Base-by-base conservation (phyloP, 2,113 vertebrate genomes). In the Dicerorhinus sumatrensis region DNA sequence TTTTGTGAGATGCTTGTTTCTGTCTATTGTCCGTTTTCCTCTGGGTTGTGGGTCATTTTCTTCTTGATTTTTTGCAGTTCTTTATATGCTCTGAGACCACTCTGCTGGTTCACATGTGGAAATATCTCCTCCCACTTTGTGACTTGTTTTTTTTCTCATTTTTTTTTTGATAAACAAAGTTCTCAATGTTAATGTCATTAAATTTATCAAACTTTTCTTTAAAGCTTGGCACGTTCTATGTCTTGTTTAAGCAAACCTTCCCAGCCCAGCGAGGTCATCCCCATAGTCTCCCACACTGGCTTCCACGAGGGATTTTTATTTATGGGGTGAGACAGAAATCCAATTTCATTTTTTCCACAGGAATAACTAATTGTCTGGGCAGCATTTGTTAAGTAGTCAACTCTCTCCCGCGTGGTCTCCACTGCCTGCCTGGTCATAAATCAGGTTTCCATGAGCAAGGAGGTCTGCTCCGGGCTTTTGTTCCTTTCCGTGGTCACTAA, bases 321-420 rank as follows among this genome's bases (percentile, higher is more conserved):
- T 96, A 97, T 89, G 94, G 94, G 23, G 48, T 70, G 92, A 96
- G 94, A 77, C 86, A 76, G 85, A 97, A 97, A 97, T 97, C 95
- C 97, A 97, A 98, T 98, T 97, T 97, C 92, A 65, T 85, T 97
- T 96, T 97, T 96, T 98, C 97, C 97, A 84, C 97, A 31, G 63
- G 97, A 96, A 96, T 91, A 81, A 62, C 81, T 20, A 85, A 97
- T 97, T 93, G 85, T 97, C 94, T 75, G 46, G 3, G 72, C 46
- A 81, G 94, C 85, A 18, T 95, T 88, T 84, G 86, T 91, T 88
- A 91, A 83, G 62, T 18, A 89, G 73, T 25, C 60, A 65, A 27
- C 73, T 84, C 56, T 51, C 16, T 18, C 88, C 69, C 3, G 1
- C 25, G 87, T 54, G 72, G 63, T 16, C 88, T 33, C 48, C 48